Evolutionary conservation across 2,797 vertebrate genomes (phyloP).

Genomic region (Gambusia yucatana): DNA sequence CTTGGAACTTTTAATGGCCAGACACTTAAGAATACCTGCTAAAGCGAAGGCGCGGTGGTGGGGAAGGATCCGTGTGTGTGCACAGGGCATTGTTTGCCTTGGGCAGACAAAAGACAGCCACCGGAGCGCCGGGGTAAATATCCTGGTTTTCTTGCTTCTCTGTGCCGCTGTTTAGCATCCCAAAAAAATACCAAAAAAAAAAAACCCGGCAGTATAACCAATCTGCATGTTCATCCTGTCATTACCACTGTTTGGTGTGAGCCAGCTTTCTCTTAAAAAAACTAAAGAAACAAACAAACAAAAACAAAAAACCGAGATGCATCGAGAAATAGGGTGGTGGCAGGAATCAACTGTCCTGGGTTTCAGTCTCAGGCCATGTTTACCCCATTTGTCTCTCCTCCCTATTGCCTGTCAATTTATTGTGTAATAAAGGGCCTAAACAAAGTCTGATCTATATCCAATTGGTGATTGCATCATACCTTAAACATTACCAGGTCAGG

Average conservation of each 20-base stretch:
- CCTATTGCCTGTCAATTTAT: too few species aligned
- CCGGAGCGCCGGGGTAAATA: constrained; percentile 62
- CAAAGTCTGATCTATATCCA: not conserved
- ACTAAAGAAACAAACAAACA: too few species aligned
- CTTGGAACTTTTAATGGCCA: constrained; percentile 32
- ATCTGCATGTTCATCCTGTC: constrained; percentile 49
- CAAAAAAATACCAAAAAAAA: not conserved
- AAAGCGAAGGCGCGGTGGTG: constrained; percentile 34
- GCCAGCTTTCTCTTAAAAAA: constrained; percentile 35
- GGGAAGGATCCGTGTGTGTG: constrained; percentile 44
- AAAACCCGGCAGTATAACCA: constrained; percentile 34
- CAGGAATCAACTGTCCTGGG: not conserved
- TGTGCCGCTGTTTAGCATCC: constrained; percentile 61
- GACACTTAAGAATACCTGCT: constrained; percentile 22
- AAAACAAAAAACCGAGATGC: constrained; percentile 15
- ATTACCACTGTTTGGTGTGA: constrained; percentile 47
- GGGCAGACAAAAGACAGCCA: constrained; percentile 48
- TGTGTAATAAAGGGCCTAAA: too few species aligned
- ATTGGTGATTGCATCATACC: not conserved
- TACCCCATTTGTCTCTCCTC: too few species aligned
- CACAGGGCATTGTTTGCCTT: constrained; percentile 58
- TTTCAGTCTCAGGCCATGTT: not conserved
- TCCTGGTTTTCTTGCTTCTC: constrained; percentile 63
- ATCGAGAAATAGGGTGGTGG: not conserved
- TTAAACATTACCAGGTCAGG: not conserved